A percentile compares a stretch with the other conserved stretches of the same genome.
These are phyloP conservation scores for Diachasma alloeum DNA, from an alignment of 1,140 invertebrate species.

Conservation along the genomic window DNA sequence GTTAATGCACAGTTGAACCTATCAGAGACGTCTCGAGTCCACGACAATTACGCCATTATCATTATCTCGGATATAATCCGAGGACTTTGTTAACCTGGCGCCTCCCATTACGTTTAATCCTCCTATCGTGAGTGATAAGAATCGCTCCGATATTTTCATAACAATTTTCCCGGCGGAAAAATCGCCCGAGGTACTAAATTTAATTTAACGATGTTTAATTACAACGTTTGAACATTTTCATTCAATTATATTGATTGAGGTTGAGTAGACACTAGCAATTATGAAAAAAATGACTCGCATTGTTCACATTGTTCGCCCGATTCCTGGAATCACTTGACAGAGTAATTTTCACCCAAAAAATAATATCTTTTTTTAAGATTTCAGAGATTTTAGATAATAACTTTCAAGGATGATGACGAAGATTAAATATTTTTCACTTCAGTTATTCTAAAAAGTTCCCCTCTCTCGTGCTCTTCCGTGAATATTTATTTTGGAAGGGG, in stretches of 20 bases:
- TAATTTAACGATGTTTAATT: background rate
- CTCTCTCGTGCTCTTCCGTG: too few relatives aligned
- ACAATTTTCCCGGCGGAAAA: background rate
- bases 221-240: background rate
- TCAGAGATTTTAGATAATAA: too few relatives aligned
- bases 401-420: too few relatives aligned
- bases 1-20: background rate
- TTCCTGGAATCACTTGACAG: too few relatives aligned
- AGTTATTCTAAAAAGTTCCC: too few relatives aligned
- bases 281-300: too few relatives aligned
- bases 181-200: background rate
- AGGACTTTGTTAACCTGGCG: background rate
- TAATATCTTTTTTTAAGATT: too few relatives aligned
- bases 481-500: too few relatives aligned
- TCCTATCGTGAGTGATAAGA: background rate
- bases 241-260: background rate
- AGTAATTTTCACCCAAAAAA: too few relatives aligned
- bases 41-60: background rate
- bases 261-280: background rate
- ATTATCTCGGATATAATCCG: background rate
- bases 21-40: background rate
- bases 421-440: too few relatives aligned
- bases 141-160: background rate
- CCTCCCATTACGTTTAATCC: background rate
- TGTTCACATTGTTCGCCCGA: background rate